Evolutionary conservation across 2,113 vertebrate species (phyloP).

Genomic region (Crotalus helleri): DNA sequence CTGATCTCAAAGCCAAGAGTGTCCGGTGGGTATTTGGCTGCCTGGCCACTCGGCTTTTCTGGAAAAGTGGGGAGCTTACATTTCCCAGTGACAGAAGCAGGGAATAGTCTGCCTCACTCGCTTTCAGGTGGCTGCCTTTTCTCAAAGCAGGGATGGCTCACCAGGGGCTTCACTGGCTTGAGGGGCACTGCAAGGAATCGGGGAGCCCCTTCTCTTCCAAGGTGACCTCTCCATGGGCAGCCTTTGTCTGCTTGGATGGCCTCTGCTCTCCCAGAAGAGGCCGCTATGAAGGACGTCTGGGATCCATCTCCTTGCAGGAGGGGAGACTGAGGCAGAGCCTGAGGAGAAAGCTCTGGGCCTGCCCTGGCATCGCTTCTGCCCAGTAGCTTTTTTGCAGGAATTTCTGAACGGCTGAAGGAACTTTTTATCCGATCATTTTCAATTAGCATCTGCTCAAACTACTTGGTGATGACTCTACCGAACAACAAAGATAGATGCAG

Average conservation of each 20-base stretch:
- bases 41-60: background rate
- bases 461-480: background rate
- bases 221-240: background rate
- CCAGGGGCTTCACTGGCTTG: background rate
- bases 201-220: conserved; percentile 20
- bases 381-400: background rate
- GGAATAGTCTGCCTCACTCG: background rate
- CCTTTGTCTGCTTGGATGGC: conserved; percentile 39
- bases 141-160: background rate
- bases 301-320: background rate
- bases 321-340: background rate
- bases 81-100: background rate
- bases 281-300: background rate
- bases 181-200: conserved; percentile 14
- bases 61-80: background rate
- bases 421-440: conserved; percentile 21
- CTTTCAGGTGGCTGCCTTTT: background rate
- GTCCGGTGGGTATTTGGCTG: background rate
- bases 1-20: background rate
- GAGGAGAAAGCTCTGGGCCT: background rate
- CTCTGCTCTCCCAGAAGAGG: conserved; percentile 24
- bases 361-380: background rate
- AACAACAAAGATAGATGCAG: conserved; percentile 35
- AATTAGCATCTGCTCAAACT: conserved; percentile 21
- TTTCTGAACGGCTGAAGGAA: conserved; percentile 1